Evolutionary conservation across 2,797 vertebrate species (phyloP).

Genomic region (Nasua narica): DNA sequence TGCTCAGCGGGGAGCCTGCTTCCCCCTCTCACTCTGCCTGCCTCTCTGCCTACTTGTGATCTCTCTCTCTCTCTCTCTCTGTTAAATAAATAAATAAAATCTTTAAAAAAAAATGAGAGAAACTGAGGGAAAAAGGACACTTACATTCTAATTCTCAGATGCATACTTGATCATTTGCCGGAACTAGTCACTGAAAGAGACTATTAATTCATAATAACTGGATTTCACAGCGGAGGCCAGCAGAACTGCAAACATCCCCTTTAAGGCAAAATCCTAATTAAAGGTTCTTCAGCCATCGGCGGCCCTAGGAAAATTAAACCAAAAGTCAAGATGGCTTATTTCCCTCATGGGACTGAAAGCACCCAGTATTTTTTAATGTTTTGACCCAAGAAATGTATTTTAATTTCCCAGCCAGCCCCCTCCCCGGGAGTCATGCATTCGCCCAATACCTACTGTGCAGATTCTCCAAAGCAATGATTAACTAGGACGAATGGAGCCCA

Average conservation of each 20-base stretch:
- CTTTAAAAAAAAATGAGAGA: constrained; percentile 41
- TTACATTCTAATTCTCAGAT: neutral
- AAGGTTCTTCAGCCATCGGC: neutral
- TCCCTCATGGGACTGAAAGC: neutral
- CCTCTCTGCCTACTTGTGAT: no score
- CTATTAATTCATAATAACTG: constrained; percentile 29
- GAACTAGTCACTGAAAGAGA: neutral
- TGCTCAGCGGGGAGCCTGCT: no score
- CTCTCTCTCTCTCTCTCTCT: no score
- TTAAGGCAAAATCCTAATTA: constrained; percentile 29
- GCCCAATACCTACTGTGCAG: neutral
- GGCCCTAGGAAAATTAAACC: constrained; percentile 20
- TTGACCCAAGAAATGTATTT: neutral
- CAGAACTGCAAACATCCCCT: neutral
- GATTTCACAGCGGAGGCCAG: neutral
- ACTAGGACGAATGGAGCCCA: neutral
- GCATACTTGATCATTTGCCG: neutral
- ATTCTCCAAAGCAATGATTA: neutral
- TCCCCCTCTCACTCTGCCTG: no score
- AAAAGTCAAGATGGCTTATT: constrained; percentile 42
- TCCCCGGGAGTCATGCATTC: neutral
- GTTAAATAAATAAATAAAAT: no score
- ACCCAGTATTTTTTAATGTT: neutral
- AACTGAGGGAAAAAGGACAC: neutral
- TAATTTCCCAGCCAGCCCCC: neutral